Evolutionary conservation across 1,140 invertebrate species (phyloP).

Genomic region (Eupristina koningsbergeri): DNA sequence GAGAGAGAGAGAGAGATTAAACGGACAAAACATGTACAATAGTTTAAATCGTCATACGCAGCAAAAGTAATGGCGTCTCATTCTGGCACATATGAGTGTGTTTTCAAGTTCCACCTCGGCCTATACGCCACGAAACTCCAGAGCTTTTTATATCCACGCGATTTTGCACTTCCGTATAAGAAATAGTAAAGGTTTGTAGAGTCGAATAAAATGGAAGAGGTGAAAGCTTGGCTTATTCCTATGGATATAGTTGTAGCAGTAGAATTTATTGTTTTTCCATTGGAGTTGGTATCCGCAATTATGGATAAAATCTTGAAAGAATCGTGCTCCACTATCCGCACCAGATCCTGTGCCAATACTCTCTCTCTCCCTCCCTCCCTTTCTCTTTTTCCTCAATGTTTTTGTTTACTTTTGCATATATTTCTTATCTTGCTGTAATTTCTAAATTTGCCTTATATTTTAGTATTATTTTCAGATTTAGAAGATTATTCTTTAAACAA

Average conservation of each 20-base stretch:
- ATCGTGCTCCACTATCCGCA: constrained; percentile 16
- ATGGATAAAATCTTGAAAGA: constrained; percentile 46
- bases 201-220: neutral
- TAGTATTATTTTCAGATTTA: neutral
- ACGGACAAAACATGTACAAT: neutral
- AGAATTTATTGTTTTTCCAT: constrained; percentile 13
- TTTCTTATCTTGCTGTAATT: neutral
- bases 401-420: constrained; percentile 3
- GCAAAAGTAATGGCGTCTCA: neutral
- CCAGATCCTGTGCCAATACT: neutral
- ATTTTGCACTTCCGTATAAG: constrained; percentile 39
- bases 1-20: neutral
- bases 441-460: neutral
- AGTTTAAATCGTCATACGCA: constrained; percentile 16
- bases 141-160: constrained; percentile 5
- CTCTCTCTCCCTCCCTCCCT: neutral
- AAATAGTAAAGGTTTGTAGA: neutral
- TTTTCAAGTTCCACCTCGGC: neutral
- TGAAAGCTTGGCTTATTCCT: neutral
- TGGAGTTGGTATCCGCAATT: constrained; percentile 43
- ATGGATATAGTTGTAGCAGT: neutral
- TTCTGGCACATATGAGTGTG: neutral
- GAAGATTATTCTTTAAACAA: too few relatives aligned
- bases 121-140: neutral
- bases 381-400: neutral